These are phyloP conservation scores for Danaus plexippus DNA, from an alignment of 1,140 invertebrate genomes.

Conservation along the genomic window DNA sequence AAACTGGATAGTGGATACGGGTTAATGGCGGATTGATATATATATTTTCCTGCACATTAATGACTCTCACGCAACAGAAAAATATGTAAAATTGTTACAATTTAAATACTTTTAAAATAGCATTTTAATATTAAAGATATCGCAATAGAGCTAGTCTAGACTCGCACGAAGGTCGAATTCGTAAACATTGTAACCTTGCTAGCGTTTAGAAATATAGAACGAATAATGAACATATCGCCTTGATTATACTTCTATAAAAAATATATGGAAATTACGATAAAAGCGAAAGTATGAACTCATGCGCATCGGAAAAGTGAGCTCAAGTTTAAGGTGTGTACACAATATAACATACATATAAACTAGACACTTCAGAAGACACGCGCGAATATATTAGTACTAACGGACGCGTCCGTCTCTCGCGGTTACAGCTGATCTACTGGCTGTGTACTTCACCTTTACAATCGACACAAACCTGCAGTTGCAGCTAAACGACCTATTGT, in stretches of 20 bases:
- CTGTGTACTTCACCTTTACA: conserved; percentile 33
- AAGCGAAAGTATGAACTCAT: conserved; percentile 50
- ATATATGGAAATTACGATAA: conserved; percentile 18
- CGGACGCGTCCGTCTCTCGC: conserved; percentile 33
- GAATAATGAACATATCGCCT: conserved; percentile 2
- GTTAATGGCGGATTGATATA: no score
- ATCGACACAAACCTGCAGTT: conserved; percentile 33
- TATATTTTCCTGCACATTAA: no score
- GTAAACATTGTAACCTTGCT: not conserved
- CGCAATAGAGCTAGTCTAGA: no score
- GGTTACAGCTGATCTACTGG: conserved; percentile 44
- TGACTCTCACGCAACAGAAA: no score
- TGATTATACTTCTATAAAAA: no score
- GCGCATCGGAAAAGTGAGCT: conserved; percentile 36
- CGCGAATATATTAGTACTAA: conserved; percentile 30
- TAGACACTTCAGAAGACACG: conserved; percentile 33
- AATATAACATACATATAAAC: conserved; percentile 13
- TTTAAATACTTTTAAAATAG: no score
- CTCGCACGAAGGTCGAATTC: conserved; percentile 16
- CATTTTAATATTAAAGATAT: no score
- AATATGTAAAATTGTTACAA: no score
- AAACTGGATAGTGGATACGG: no score
- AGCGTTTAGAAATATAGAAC: not conserved
- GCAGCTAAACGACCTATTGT: conserved; percentile 15
- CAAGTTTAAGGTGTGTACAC: conserved; percentile 7